Base-by-base conservation (phyloP, 1,140 invertebrate genomes). In the Hypsibius dujardini region DNA sequence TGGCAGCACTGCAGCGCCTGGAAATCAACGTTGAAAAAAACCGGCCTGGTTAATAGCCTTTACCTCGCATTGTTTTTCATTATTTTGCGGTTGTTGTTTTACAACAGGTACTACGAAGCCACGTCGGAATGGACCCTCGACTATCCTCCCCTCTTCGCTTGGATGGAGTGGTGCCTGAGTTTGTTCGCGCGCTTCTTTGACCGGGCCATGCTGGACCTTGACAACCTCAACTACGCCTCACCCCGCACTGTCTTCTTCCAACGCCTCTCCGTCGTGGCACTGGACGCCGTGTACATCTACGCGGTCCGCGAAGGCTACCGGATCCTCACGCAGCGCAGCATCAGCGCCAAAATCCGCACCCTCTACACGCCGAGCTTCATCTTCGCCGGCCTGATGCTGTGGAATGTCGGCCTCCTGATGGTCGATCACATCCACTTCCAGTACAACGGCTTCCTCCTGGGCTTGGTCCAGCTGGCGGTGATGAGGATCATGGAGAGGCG, bases 381-480 rank as follows among this genome's bases (percentile, higher is more conserved):
- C 47, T 73, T 85, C n/a, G 79, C 81, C 60, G 72, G 84, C 2
- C 76, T 89, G 47, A 79, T 88, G 7, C 79, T 95, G 1, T 83
- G 85, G 47, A 97, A 97, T 82, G 86, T 88, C 74, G 94, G 92
- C 45, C 82, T 98, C 1, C 77, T 98, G 0, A 84, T 98, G 76
- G 86, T 98, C 1, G 96, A 99, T 80, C 94, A 98, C 78, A 91
- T 99, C 77, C 96, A 99, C 82, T 99, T 99, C 80, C 96, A 99
- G 79, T 99, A 99, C 77, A 99, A 99, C 86, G 94, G 95, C 70
- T 88, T 99, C 77, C 81, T 99, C 45, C 90, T 90, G 83, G 95
- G 93, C 45, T 82, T 98, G 72, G 79, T 98, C 59, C 78, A 98
- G n/a, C 77, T 95, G 42, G 95, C 94, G 40, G 86, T 97, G 47